phyloP scores from a whole-genome alignment of 2,888 invertebrate genomes.

The Lochmaea crataegi region DNA sequence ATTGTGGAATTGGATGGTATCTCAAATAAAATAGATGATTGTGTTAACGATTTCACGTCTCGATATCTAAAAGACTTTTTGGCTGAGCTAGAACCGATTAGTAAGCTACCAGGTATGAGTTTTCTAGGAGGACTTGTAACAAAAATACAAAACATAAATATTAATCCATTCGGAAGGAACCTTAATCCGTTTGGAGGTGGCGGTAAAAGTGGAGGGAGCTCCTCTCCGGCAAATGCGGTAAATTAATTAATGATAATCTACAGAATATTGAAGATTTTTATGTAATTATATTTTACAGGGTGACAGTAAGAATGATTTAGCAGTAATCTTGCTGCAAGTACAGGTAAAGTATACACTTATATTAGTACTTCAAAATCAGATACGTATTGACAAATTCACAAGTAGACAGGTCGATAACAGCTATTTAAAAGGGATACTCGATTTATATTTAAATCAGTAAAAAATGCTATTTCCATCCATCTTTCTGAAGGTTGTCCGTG shows the following conservation, averaged over 20 bases:
- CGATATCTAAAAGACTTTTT: conserved; percentile 26
- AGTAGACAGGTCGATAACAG: too few relatives aligned
- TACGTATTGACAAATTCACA: too few relatives aligned
- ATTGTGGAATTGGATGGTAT: conserved; percentile 19
- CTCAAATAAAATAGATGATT: conserved; percentile 13
- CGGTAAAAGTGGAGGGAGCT: neutral
- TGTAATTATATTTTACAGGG: neutral
- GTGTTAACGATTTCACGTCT: conserved; percentile 13
- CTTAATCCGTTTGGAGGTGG: neutral
- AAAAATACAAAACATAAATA: neutral
- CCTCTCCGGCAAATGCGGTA: neutral
- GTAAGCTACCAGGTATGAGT: neutral
- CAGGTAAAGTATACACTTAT: conserved; percentile 11
- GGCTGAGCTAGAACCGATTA: conserved; percentile 26
- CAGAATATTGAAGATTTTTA: neutral
- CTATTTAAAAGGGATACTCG: too few relatives aligned
- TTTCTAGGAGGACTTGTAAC: conserved; percentile 12
- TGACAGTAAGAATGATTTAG: neutral
- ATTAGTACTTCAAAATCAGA: too few relatives aligned
- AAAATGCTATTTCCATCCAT: too few relatives aligned
- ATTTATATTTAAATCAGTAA: too few relatives aligned
- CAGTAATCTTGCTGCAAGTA: neutral
- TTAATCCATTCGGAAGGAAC: neutral
- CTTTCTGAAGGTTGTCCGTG: too few relatives aligned
- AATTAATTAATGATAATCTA: neutral